Evolutionary conservation across 1,140 invertebrate species (phyloP), one percentile per base, ranked within the genome.

Genomic region (Globodera ellingtonae): DNA sequence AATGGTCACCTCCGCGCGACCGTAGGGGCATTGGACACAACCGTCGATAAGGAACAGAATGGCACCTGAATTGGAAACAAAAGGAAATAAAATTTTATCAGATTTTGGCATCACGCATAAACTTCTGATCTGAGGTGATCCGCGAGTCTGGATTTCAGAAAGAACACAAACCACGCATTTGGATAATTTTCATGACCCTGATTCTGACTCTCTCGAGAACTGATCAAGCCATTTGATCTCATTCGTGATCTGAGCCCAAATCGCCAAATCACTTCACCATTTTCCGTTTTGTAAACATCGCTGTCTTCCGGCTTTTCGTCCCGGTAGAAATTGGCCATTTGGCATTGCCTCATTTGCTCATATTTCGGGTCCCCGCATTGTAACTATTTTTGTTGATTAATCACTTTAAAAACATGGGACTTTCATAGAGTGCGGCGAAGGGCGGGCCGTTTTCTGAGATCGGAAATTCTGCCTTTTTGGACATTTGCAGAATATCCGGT

Each of bases 1-100:
- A 21, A 77, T 4, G 21, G 3, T 69, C 21, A n/a, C 59, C 4
- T 67, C 75, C 5, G 75, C 75, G 6, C 10, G 9, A 4, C 75
- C 75, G 69, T 35, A 69, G 9, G 75, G 59, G n/a, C 75, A 77
- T 47, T 77, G 35, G 35, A 77, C 62, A 69, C 75, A 77, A 1
- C 75, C 75, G 62, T 77, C 69, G 48, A 77, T 24, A 13, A 77
- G 24, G 24, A 67, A 77, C 18, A 77, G 62, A 44, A 69, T 21
- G 3, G 35, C 8, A 24, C 65, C 75, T 77, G 21, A 70, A 13
- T 18, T 24, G 67, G 35, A 70, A 44, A 21, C 13, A 21, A 65
- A 65, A 21, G 35, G 35, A 35, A 35, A 35, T 35, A 35, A n/a
- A n/a, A 35, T 65, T 65, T 65, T 65, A 15, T 65, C 13, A 65